Percentiles rank a stretch among this genome's conserved stretches.
Evolutionary conservation across 2,888 invertebrate genomes (phyloP).

Genomic region (Drosophila affinis): DNA sequence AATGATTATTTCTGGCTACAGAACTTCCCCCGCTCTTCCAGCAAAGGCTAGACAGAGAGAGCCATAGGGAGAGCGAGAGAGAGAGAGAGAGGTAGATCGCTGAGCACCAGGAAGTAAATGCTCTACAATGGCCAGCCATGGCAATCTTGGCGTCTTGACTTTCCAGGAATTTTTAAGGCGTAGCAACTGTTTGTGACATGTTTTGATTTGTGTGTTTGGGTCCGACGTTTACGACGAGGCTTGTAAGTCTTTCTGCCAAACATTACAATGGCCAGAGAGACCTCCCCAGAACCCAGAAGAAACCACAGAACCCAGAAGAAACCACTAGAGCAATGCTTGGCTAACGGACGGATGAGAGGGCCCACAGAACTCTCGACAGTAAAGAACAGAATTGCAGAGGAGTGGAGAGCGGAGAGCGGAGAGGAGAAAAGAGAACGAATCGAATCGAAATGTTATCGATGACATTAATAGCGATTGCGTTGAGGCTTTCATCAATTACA

Average conservation of each 20-base stretch:
- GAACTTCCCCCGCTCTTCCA: too few species aligned
- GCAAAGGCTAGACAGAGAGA: conserved; percentile 14
- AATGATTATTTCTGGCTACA: too few species aligned
- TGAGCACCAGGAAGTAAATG: conserved; percentile 71
- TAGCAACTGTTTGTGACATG: conserved; percentile 79
- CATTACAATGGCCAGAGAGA: conserved; percentile 10
- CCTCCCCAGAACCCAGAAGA: background rate
- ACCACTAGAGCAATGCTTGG: too few species aligned
- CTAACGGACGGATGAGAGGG: background rate
- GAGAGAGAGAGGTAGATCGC: conserved; percentile 46
- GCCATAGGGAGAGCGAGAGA: too few species aligned
- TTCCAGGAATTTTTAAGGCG: conserved; percentile 76
- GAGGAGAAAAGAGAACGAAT: conserved; percentile 31
- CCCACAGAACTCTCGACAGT: background rate
- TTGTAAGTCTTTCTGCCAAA: conserved; percentile 47
- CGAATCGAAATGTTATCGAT: conserved; percentile 67
- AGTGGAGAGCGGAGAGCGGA: background rate
- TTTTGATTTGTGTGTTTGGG: conserved; percentile 73
- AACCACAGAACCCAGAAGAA: too few species aligned
- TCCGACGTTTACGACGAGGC: conserved; percentile 71
- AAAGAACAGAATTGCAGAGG: background rate
- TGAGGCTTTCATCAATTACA: conserved; percentile 79
- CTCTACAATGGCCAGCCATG: conserved; percentile 13
- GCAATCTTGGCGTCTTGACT: conserved; percentile 24
- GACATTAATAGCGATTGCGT: conserved; percentile 77